Evolutionary conservation across 2,113 vertebrate genomes (phyloP), one percentile per base, ranked within the genome.

Genomic region (Plecotus auritus): DNA sequence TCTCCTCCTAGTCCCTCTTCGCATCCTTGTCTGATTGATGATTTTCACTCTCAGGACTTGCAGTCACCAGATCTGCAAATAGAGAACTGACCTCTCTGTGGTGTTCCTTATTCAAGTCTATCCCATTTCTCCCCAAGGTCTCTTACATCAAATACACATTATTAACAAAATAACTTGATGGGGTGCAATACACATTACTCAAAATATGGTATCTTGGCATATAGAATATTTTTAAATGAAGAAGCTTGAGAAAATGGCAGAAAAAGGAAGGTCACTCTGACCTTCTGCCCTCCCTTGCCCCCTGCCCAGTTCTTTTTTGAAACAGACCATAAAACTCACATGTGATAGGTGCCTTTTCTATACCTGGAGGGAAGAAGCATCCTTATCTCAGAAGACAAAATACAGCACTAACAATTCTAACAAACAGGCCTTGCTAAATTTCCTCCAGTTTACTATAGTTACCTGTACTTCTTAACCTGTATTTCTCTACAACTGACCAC

Each of bases 241-340:
- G 7, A 42, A 32, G 32, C 47, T 61, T 73, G 32, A 91, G 51
- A 49, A 64, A 61, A 37, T 69, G 18, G 2, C 32, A 45, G 66
- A 61, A 81, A 42, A 49, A 49, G 37, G 0, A 83, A 73, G 9
- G 32, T 32, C 11, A 5, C 32, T 73, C 51, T 49, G 23, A 83
- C 26, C 7, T 47, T 11, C 3, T 0, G 10, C 32, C 4, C 0
- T 5, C 7, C 35, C 49, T 26, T 72, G 13, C 7, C 5, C 54
- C 32, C 8, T 18, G 18, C 9, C 23, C 42, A 1, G 4, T 30
- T 16, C 37, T 70, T 70, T 66, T 49, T 30, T 32, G 61, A 67
- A 70, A 70, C 30, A 70, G 73, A 5, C 23, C 40, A 70, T 86
- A 47, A 37, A 70, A 67, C 7, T 16, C 17, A 70, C 45, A 42